Evolutionary conservation across 2,797 vertebrate genomes (phyloP), one percentile per base, ranked within the genome.

Genomic region (Helostoma temminkii): DNA sequence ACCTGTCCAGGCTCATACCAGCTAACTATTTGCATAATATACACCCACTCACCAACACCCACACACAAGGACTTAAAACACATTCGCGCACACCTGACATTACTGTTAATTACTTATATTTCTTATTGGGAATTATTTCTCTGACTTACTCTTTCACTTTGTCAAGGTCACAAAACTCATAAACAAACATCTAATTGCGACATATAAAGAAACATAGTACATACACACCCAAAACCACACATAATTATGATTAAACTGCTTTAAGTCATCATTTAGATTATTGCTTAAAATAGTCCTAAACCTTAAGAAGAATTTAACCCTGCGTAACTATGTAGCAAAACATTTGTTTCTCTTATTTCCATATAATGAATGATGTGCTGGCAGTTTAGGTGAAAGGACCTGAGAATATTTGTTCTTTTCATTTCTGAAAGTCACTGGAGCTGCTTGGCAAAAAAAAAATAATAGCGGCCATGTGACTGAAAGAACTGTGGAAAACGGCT

Each of bases 21-120:
- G 83, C 77, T 75, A 67, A 59, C 11, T 47, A 90, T 94, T 93
- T 93, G 88, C 89, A 93, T 93, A 83, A 53, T 39, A 19, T 78
- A 88, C 83, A 74, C 86, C 72, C 84, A 86, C 86, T 49, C 75
- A 60, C 36, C 12, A 57, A 56, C 53, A 45, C 15, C 11, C 26
- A 25, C 36, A 24, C 70, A 8, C 22, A 36, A 24, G 34, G 37
- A 58, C 34, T 53, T 12, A 58, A 46, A 18, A 56, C 19, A 26
- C 26, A 66, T 32, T 56, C n/a, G 55, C 39, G 22, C 48, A 58
- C 66, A 71, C 63, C 46, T 53, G 42, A 58, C 46, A 52, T n/a
- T 56, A 78, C 59, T 66, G 83, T 73, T 66, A 56, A 52, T n/a
- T 56, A 78, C 59, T 66, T 84, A 71, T 66, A 56, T 48, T 82